Evolutionary conservation across 2,888 invertebrate species (phyloP).

Genomic region (Apamea epomidion): DNA sequence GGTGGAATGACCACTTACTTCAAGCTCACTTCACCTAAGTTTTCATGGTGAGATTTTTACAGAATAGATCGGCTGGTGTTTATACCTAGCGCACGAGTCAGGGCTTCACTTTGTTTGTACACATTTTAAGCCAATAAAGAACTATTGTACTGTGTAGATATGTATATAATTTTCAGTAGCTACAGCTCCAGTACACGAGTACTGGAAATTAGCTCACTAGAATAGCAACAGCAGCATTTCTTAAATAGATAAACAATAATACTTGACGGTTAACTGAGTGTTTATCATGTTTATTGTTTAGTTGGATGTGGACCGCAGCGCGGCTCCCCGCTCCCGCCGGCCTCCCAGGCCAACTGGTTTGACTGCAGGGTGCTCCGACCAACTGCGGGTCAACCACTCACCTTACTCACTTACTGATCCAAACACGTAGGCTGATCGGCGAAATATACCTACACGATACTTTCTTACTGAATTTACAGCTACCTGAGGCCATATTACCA

Average conservation of each 20-base stretch:
- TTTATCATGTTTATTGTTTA: conserved; percentile 76
- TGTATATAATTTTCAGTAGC: not conserved
- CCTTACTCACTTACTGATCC: conserved; percentile 82
- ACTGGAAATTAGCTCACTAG: not conserved
- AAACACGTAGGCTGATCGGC: conserved; percentile 85
- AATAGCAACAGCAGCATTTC: conserved; percentile 1
- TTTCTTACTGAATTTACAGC: conserved; percentile 73
- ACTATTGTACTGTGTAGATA: too few species aligned
- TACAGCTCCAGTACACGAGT: not conserved
- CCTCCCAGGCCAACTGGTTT: conserved; percentile 83
- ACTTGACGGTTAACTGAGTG: conserved; percentile 58
- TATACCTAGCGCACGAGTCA: too few species aligned
- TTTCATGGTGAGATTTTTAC: too few species aligned
- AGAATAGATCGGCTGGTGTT: too few species aligned
- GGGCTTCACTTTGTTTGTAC: too few species aligned
- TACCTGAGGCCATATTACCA: conserved; percentile 69
- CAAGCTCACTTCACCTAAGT: too few species aligned
- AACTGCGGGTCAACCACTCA: conserved; percentile 85
- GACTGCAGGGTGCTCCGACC: conserved; percentile 77
- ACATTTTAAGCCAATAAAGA: too few species aligned
- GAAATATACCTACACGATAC: conserved; percentile 80
- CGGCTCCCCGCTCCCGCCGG: conserved; percentile 69
- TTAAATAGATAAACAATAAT: conserved; percentile 20
- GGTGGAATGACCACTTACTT: too few species aligned
- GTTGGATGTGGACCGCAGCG: conserved; percentile 71